Percentiles rank a stretch among this genome's conserved stretches.
These are phyloP conservation scores for Rhagophthalmus giganteus DNA, from an alignment of 2,888 invertebrate genomes.

Conservation along the genomic window DNA sequence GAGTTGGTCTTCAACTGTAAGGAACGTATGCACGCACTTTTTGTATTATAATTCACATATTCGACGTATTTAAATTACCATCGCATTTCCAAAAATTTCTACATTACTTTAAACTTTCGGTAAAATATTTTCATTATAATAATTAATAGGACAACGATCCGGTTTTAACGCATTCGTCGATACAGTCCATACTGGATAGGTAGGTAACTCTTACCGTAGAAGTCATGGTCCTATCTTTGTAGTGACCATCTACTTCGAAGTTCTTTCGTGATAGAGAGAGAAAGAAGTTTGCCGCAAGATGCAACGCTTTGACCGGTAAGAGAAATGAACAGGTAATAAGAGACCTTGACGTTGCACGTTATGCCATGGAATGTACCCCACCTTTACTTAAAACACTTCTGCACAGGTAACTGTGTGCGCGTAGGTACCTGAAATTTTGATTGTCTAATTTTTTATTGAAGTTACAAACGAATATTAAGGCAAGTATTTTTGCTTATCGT, in stretches of 20 bases:
- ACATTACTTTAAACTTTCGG: background rate
- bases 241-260: constrained; percentile 18
- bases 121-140: constrained; percentile 6
- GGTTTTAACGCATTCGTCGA: constrained; percentile 13
- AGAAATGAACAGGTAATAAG: constrained; percentile 27
- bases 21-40: constrained; percentile 1
- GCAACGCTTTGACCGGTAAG: constrained; percentile 26
- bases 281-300: constrained; percentile 17
- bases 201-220: constrained; percentile 19
- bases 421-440: background rate
- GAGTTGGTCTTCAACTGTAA: constrained; percentile 8
- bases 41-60: constrained; percentile 1
- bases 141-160: constrained; percentile 24
- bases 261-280: constrained; percentile 8
- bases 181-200: constrained; percentile 15
- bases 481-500: too few species aligned
- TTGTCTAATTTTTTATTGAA: background rate
- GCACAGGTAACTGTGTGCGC: background rate
- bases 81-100: background rate
- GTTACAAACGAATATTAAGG: background rate
- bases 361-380: constrained; percentile 30
- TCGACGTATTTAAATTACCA: too few species aligned
- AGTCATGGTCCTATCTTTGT: constrained; percentile 33
- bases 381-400: constrained; percentile 11
- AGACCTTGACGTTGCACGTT: constrained; percentile 30